A percentile compares a stretch with the other conserved stretches of the same genome.
phyloP scores from a whole-genome alignment of 2,888 invertebrate genomes.

The Sminthurides aquaticus region DNA sequence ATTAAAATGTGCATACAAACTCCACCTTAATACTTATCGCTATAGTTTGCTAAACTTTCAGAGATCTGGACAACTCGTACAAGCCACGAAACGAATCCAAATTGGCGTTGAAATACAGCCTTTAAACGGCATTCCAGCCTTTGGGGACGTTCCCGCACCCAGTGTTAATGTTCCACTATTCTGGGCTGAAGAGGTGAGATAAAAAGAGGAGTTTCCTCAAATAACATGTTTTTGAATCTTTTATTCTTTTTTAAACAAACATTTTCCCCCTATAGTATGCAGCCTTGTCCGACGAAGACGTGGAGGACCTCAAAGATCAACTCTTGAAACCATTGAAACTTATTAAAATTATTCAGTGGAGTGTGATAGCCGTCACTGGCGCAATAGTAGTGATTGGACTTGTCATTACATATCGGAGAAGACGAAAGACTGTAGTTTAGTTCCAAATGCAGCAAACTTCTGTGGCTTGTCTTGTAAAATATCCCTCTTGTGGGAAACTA shows the following conservation, averaged over 20 bases:
- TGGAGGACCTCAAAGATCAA: slow-evolving; percentile 16
- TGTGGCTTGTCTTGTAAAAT: too few species aligned
- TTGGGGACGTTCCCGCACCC: slow-evolving; percentile 16
- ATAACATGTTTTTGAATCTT: too few species aligned
- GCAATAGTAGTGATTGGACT: background rate
- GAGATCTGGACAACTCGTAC: slow-evolving; percentile 23
- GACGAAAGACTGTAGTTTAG: background rate
- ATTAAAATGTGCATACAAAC: background rate
- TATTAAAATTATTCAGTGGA: slow-evolving; percentile 10
- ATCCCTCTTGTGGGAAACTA: too few species aligned
- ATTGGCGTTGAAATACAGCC: slow-evolving; percentile 26
- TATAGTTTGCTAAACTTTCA: background rate
- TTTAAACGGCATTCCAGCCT: background rate
- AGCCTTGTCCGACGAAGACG: background rate
- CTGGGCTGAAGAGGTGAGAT: slow-evolving; percentile 39
- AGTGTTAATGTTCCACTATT: slow-evolving; percentile 34
- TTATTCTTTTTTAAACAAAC: background rate
- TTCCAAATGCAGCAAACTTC: too few species aligned
- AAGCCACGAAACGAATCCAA: slow-evolving; percentile 28
- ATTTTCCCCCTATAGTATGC: slow-evolving; percentile 2
- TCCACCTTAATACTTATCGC: background rate
- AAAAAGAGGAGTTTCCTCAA: background rate
- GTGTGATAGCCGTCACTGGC: slow-evolving; percentile 2
- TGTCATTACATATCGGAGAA: background rate
- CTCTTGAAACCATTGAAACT: slow-evolving; percentile 11